Base-by-base conservation (phyloP, 2,113 vertebrate genomes). In the Pollachius pollachius region DNA sequence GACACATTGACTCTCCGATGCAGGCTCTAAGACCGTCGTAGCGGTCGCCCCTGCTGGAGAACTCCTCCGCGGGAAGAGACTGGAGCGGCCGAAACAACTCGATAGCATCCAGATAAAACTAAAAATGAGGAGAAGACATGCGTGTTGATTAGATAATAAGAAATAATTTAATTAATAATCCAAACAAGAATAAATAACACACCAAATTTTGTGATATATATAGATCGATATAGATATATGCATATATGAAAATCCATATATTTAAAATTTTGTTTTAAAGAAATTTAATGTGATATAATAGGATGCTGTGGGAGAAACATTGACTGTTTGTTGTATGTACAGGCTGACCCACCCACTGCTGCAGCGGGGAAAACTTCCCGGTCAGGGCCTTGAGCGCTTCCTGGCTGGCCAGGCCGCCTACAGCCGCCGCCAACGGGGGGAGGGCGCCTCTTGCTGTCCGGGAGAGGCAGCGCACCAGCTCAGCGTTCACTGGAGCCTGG, bases 351-450 rank as follows among this genome's bases (percentile, higher is more conserved):
- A 99, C 97, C 97, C 96, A 99, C 68, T 99, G 97, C 70, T 97
- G 96, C 70, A 99, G 91, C 0, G 97, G 97, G 67, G 96, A 94
- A 91, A 99, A 99, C 81, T 99, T 99, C 78, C 96, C 97, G 1
- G 97, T 99, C 25, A 99, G 93, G 76, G 96, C 96, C 86, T 99
- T 99, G 69, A 99, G 89, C 68, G 94, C 95, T 92, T 99, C 97
- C 85, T 99, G 97, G 81, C 96, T 98, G 60, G 95, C 94, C 73
- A 98, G 80, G 65, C 97, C 97, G 69, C 97, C 97, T 7, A 95
- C 90, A 67, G 95, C 91, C 30, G 97, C 97, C n/a, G 94, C 93
- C 71, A 99, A 87, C 2, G 97, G 95, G 65, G 95, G 82, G 2
- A 99, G 90, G 77, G 89, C 93, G 72, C 97, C 97, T 82, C 84